Evolutionary conservation across 2,888 invertebrate species (phyloP).

Genomic region (Eupithecia vulgata): DNA sequence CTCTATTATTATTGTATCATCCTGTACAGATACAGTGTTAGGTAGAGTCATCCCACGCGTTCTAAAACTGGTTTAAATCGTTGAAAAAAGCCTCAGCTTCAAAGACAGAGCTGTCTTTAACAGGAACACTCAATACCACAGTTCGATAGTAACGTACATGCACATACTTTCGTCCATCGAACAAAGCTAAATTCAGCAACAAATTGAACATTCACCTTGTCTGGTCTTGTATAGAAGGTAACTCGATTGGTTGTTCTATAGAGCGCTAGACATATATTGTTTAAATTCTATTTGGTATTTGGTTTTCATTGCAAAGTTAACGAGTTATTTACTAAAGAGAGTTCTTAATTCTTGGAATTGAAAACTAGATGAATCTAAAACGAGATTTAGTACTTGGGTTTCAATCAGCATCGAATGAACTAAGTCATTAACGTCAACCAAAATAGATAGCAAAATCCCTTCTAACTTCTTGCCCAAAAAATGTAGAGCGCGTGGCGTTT

Average conservation of each 20-base stretch:
- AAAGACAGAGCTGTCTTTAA: too few species aligned
- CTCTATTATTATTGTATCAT: too few species aligned
- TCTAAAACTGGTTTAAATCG: too few species aligned
- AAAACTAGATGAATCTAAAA: background rate
- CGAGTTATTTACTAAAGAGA: background rate
- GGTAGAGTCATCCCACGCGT: too few species aligned
- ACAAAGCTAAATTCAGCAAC: background rate
- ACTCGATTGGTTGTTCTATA: conserved; percentile 16
- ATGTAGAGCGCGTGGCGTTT: too few species aligned
- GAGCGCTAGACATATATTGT: background rate
- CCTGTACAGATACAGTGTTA: too few species aligned
- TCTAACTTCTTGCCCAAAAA: too few species aligned
- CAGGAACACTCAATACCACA: too few species aligned
- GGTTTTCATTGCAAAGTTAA: background rate
- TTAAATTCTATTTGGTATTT: conserved; percentile 8
- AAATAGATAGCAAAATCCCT: too few species aligned
- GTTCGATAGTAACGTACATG: background rate
- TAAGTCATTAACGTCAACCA: too few species aligned
- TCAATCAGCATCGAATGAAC: background rate
- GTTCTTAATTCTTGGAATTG: background rate
- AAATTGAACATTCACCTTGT: conserved; percentile 9
- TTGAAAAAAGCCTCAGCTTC: too few species aligned
- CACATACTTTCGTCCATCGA: background rate
- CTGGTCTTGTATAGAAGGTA: conserved; percentile 12
- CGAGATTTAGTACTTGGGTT: too few species aligned